Base-by-base conservation (phyloP, 1,140 invertebrate genomes). In the Zaprionus tsacasi region DNA sequence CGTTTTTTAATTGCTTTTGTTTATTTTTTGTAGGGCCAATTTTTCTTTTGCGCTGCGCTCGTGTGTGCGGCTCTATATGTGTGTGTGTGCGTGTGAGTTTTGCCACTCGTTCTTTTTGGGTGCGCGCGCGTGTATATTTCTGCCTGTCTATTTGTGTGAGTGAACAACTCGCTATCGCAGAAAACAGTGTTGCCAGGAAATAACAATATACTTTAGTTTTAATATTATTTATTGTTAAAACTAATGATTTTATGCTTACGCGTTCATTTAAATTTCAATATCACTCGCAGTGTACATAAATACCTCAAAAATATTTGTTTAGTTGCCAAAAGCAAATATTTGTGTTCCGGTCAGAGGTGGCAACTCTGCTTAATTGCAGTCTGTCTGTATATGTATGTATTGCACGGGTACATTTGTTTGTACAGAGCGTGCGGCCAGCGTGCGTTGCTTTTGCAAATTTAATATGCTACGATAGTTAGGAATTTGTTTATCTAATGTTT, bases 1-100 rank as follows among this genome's bases (percentile, higher is more conserved):
- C 68, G 61, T 80, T 88, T 82, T 88, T 88, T 88, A 88, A 88
- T 88, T 88, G 85, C 85, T 88, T 88, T 88, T 88, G 85, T 88
- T 88, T 88, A 88, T 88, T 88, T 88, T 88, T 88, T 88, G 86
- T 88, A 85, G 70, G 81, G 81, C 76, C 82, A 82, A 89, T 78
- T 88, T 88, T 88, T 88, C 85, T 89, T 88, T 89, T 89, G 86
- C 81, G 81, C 85, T 85, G 81, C 21, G 63, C 60, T 71, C 60
- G 68, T 72, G 69, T 67, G 48, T 64, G 60, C 56, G 60, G 38
- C 25, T 76, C 58, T 77, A 63, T 69, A 66, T 59, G 74, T 76
- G 68, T 65, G 76, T 80, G 66, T 58, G 78, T 67, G 27, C 27
- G 27, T 30, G 27, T 30, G 27, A 30, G 27, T 30, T 82, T 85